Conservation (phyloP, 2,888 invertebrate genomes). For the Melolontha melolontha region DNA sequence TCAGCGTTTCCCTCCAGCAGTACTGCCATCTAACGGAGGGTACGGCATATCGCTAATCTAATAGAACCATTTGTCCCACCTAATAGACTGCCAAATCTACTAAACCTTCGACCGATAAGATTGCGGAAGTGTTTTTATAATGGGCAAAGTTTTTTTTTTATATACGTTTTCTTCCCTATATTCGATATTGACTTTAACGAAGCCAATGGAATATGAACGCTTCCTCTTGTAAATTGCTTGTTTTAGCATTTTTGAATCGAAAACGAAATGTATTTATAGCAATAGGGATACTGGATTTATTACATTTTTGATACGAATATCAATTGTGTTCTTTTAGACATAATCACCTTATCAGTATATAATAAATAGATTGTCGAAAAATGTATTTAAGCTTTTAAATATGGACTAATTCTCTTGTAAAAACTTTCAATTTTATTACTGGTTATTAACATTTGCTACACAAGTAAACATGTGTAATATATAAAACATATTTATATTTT, state of each 20-base stretch:
- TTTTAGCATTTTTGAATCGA: slow-evolving; percentile 5
- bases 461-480: too few relatives aligned
- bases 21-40: slow-evolving; percentile 44
- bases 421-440: too few relatives aligned
- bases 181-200: slow-evolving; percentile 34
- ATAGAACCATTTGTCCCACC: slow-evolving; percentile 58
- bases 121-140: slow-evolving; percentile 38
- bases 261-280: too few relatives aligned
- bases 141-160: slow-evolving; percentile 25
- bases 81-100: slow-evolving; percentile 54
- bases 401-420: too few relatives aligned
- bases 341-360: too few relatives aligned
- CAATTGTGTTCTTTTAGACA: too few relatives aligned
- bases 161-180: slow-evolving; percentile 11
- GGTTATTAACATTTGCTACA: too few relatives aligned
- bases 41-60: slow-evolving; percentile 57
- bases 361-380: too few relatives aligned
- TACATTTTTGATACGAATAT: too few relatives aligned
- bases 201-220: slow-evolving; percentile 18
- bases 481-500: too few relatives aligned
- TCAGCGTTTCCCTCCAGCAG: slow-evolving; percentile 47
- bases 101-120: slow-evolving; percentile 40
- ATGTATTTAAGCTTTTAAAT: too few relatives aligned
- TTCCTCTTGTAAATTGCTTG: slow-evolving; percentile 24
- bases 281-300: too few relatives aligned